Percentiles rank a stretch among this genome's conserved stretches.
phyloP scores from a whole-genome alignment of 2,113 vertebrate species.

The Perccottus glenii region DNA sequence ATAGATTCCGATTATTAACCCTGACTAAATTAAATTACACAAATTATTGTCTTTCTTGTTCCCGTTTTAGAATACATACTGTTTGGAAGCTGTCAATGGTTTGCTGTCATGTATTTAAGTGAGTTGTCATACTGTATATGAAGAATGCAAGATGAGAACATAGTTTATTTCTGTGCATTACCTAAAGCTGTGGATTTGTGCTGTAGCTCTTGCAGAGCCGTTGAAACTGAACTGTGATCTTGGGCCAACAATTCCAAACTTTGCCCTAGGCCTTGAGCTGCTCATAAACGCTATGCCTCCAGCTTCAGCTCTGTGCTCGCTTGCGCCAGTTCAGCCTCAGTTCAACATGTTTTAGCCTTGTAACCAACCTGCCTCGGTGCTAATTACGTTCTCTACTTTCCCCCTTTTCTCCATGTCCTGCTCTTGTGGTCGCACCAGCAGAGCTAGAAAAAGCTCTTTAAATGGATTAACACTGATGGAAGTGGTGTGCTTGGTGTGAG shows the following conservation, averaged over 20 bases:
- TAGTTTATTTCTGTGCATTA: not conserved
- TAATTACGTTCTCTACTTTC: conserved; percentile 31
- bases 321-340: conserved; percentile 4
- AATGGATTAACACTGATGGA: conserved; percentile 71
- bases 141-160: not conserved
- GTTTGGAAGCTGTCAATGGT: no score
- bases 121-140: no score
- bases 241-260: conserved; percentile 12
- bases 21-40: no score
- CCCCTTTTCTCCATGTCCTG: conserved; percentile 19
- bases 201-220: not conserved
- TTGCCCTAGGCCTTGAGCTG: conserved; percentile 32
- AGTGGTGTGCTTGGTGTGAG: conserved; percentile 47
- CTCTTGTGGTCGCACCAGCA: conserved; percentile 40
- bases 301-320: conserved; percentile 1
- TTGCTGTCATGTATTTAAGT: no score
- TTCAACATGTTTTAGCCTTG: conserved; percentile 14
- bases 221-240: not conserved
- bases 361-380: conserved; percentile 34
- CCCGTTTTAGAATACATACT: no score
- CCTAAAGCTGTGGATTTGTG: not conserved
- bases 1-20: no score
- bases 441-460: conserved; percentile 53
- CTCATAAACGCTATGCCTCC: conserved; percentile 13
- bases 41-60: no score